These are phyloP conservation scores for Cotesia congregata DNA, from an alignment of 2,888 invertebrate species.

Conservation along the genomic window DNA sequence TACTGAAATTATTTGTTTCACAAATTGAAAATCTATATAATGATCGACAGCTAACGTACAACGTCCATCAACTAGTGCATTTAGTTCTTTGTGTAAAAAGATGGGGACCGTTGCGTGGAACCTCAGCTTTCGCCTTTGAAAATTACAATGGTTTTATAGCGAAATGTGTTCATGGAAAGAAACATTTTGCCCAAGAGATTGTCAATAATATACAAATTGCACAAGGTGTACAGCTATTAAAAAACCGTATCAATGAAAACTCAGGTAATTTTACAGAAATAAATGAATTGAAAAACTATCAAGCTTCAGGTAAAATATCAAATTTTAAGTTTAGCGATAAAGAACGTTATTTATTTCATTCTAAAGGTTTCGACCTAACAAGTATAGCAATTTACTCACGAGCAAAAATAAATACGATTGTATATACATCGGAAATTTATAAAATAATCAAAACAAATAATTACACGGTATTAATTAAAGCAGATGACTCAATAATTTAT, in stretches of 20 bases:
- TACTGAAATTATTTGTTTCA: conserved; percentile 47
- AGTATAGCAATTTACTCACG: conserved; percentile 28
- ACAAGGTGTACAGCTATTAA: conserved; percentile 44
- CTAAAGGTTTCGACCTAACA: conserved; percentile 21
- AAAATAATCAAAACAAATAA: conserved; percentile 40
- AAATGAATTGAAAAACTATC: conserved; percentile 23
- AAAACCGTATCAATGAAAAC: conserved; percentile 32
- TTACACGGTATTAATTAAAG: conserved; percentile 24
- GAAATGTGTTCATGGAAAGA: conserved; percentile 45
- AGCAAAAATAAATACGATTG: conserved; percentile 35
- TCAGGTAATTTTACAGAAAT: background rate
- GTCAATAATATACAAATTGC: conserved; percentile 43
- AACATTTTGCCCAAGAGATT: conserved; percentile 45
- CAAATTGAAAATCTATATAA: conserved; percentile 43
- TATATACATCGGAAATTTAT: conserved; percentile 38
- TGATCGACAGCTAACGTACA: conserved; percentile 46
- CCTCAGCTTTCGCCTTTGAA: conserved; percentile 50
- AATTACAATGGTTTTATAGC: conserved; percentile 48
- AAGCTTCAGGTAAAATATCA: conserved; percentile 20
- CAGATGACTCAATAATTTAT: conserved; percentile 27
- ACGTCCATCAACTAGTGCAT: conserved; percentile 51
- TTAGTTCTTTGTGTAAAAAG: conserved; percentile 41
- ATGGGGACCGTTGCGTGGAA: conserved; percentile 51
- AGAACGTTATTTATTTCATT: conserved; percentile 19
- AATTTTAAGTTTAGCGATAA: conserved; percentile 10